Base-by-base conservation (phyloP, 1,140 invertebrate species). In the Pteromalus puparum region DNA sequence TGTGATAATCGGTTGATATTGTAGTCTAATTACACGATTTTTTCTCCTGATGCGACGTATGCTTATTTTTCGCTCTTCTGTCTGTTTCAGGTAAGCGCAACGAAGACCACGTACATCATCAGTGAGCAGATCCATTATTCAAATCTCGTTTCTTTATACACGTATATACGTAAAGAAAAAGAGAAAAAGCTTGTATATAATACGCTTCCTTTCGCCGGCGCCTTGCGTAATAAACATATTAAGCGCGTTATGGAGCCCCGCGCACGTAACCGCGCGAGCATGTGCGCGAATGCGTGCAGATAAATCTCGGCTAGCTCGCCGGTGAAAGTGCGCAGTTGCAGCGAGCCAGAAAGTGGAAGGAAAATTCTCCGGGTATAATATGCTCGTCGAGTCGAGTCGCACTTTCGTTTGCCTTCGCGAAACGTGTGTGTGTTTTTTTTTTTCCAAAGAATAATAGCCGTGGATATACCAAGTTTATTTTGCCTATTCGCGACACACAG, bases 171-270 rank as follows among this genome's bases (percentile, higher is more conserved):
- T n/a, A n/a, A 61, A 61, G 2, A 70, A 70, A n/a, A 70, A n/a
- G 21, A 13, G 12, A 28, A 9, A 12, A 12, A 26, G 6, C 26
- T 1, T 28, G 28, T 13, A 10, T 18, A 28, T n/a, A 13, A 18
- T 1, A 18, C 26, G 34, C 72, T 75, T 75, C 81, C 53, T 82
- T 75, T 75, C 53, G 28, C 53, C 73, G 12, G 13, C 68, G 48
- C 1, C 61, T 82, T 82, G 34, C 81, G 72, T 46, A 82, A 82
- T 67, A 30, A 5, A 67, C 48, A 38, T 82, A 75, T 75, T 82
- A 53, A 75, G 72, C 72, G n/a, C 26, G 65, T 80, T 80, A 70
- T 30, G 67, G 67, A 18, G 53, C 9, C 6, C n/a, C 30, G 10
- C 34, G 34, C 24, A 61, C 70, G 30, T 61, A 53, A 73, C 21